phyloP scores from a whole-genome alignment of 2,113 vertebrate genomes.

The Rhynchomys soricoides region DNA sequence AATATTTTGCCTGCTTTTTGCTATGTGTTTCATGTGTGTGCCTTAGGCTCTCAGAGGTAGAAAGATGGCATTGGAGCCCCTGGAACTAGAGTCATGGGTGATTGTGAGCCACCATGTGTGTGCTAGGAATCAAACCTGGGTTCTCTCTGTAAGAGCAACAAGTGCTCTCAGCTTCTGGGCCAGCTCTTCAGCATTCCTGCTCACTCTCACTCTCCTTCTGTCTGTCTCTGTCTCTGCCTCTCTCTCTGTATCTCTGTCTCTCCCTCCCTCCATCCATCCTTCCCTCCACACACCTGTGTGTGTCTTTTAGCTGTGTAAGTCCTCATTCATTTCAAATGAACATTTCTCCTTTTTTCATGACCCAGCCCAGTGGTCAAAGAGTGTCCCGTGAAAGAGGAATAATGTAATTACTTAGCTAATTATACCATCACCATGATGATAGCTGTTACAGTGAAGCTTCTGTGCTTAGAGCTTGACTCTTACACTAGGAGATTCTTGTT shows the following conservation, averaged over 20 bases:
- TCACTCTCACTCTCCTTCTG: no score
- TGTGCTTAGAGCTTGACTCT: conserved; percentile 24
- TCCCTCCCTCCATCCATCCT: background rate
- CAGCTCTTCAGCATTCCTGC: no score
- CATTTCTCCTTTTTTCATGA: background rate
- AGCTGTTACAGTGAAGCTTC: background rate
- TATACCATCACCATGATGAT: background rate
- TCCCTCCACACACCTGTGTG: no score
- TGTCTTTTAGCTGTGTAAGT: conserved; percentile 3
- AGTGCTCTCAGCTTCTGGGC: no score
- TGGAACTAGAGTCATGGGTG: background rate
- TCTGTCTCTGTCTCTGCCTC: no score
- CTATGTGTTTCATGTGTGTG: background rate
- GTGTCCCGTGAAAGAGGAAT: background rate
- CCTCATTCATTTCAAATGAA: background rate
- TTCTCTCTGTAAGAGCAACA: no score
- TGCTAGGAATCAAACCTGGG: no score
- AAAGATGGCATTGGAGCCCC: background rate
- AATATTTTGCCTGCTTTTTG: background rate
- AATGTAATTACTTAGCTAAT: conserved; percentile 2
- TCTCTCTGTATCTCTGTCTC: no score
- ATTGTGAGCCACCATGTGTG: background rate
- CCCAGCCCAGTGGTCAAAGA: background rate
- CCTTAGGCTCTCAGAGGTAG: no score
- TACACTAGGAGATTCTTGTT: background rate